These are phyloP conservation scores for Halocaridina rubra DNA, from an alignment of 2,888 invertebrate genomes.

Conservation along the genomic window DNA sequence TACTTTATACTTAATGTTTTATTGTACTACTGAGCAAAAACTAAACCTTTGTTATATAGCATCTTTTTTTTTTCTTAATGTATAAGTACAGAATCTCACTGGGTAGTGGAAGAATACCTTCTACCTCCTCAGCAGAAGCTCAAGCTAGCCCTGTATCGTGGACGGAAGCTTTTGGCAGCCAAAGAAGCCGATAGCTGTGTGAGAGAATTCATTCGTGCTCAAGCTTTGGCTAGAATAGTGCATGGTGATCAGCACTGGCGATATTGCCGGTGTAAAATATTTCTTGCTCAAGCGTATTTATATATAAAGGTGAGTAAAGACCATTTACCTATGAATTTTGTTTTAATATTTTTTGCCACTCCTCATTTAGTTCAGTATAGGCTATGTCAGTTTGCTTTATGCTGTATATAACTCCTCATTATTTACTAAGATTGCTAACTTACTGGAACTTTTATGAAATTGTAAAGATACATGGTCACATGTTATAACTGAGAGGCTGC, in stretches of 20 bases:
- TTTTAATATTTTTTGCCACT: too few species aligned
- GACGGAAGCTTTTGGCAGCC: slow-evolving; percentile 39
- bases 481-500: too few species aligned
- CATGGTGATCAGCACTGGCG: slow-evolving; percentile 62
- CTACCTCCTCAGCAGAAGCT: slow-evolving; percentile 55
- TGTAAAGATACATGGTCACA: too few species aligned
- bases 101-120: slow-evolving; percentile 43
- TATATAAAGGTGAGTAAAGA: slow-evolving; percentile 46
- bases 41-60: neutral
- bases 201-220: slow-evolving; percentile 44
- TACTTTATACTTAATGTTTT: too few species aligned
- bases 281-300: slow-evolving; percentile 58
- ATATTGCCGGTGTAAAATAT: slow-evolving; percentile 55
- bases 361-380: too few species aligned
- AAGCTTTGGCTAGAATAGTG: slow-evolving; percentile 59
- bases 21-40: too few species aligned
- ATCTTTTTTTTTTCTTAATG: neutral
- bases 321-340: neutral
- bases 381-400: too few species aligned
- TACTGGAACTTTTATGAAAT: too few species aligned
- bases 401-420: too few species aligned
- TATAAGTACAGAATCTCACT: slow-evolving; percentile 38
- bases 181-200: slow-evolving; percentile 40
- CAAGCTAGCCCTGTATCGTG: slow-evolving; percentile 58
- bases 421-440: too few species aligned